Base-by-base conservation (phyloP, 2,113 vertebrate genomes). In the Oreochromis niloticus region DNA sequence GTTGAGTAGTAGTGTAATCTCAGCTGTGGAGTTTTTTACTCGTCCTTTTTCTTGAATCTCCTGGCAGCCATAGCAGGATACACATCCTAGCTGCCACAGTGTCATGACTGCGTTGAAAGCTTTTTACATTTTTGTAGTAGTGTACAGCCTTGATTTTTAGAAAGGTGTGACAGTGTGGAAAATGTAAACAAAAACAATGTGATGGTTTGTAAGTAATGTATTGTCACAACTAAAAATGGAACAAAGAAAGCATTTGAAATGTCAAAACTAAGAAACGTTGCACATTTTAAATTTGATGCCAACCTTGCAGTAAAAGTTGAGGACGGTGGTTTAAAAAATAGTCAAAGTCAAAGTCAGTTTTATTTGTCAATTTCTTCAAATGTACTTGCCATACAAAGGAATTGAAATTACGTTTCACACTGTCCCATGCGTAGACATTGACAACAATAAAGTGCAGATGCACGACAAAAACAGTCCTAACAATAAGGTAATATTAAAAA, bases 1-100 rank as follows among this genome's bases (percentile, higher is more conserved):
- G 90, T 73, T 88, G 83, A 84, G 81, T 80, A 86, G 86, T 88
- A 91, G 87, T 92, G 85, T 88, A 87, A 85, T 90, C 85, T 92
- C 83, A 88, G 85, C 90, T 85, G 86, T 90, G 84, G 82, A 89
- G 85, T 80, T 88, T 50, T 68, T 92, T 88, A 85, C 82, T 81
- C 83, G 68, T 86, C 85, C 82, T 87, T 73, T 90, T 90, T 89
- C 81, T 71, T 11, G 46, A 24, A 57, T 88, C 48, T 78, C 81
- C 59, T 54, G 80, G 82, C 84, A 86, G 80, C 57, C 63, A 61
- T 55, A 78, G 78, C 56, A 71, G 88, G 81, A 88, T 87, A 79
- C 68, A 59, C 39, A 81, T 88, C 83, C 34, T 39, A 36, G 34
- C 63, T 68, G 63, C 34, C 73, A 57, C 56, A 12, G 50, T 61